Conservation (phyloP, 2,888 invertebrate genomes). For the Tineola bisselliella region DNA sequence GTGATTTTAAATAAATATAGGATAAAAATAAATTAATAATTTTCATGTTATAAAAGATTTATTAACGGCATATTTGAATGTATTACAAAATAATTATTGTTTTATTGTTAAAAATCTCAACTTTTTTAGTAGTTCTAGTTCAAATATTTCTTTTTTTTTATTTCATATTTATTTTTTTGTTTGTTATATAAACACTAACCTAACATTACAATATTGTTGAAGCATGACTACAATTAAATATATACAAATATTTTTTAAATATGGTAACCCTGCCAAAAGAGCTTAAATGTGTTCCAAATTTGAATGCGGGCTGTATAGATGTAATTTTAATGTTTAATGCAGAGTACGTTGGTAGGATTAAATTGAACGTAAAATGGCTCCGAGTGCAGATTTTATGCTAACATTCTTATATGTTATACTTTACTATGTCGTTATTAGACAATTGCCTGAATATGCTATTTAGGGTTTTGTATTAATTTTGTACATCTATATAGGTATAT, state of each 20-base stretch:
- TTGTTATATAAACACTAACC: too few relatives aligned
- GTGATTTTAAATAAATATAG: neutral
- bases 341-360: constrained; percentile 4
- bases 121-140: too few relatives aligned
- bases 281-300: constrained; percentile 14
- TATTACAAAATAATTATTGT: too few relatives aligned
- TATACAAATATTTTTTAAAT: too few relatives aligned
- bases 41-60: too few relatives aligned
- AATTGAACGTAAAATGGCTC: constrained; percentile 10
- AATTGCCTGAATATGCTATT: neutral
- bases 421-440: neutral
- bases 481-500: neutral
- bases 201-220: too few relatives aligned
- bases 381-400: neutral
- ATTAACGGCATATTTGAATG: too few relatives aligned
- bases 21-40: too few relatives aligned
- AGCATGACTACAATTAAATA: neutral
- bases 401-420: neutral
- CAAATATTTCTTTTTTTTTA: too few relatives aligned
- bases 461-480: neutral
- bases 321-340: constrained; percentile 18
- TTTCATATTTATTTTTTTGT: too few relatives aligned
- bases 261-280: neutral
- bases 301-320: constrained; percentile 12
- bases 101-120: too few relatives aligned